A percentile compares a stretch with the other conserved stretches of the same genome.
These are phyloP conservation scores for Heliconius charithonia DNA, from an alignment of 2,888 invertebrate genomes.

Conservation along the genomic window DNA sequence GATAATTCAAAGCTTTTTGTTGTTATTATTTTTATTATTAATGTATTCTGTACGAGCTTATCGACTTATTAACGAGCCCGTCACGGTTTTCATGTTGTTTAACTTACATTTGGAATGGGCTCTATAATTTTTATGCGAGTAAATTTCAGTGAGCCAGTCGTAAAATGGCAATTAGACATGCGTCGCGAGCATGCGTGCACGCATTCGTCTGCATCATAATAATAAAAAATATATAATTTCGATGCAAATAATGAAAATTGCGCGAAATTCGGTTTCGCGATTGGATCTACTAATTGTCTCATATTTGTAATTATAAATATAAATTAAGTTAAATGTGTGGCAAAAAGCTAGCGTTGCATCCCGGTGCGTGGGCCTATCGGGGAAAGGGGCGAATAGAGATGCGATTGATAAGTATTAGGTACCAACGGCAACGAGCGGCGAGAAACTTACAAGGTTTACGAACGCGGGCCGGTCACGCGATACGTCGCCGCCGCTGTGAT, in stretches of 20 bases:
- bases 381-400: conserved; percentile 55
- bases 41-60: conserved; percentile 4
- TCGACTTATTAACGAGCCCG: conserved; percentile 22
- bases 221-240: conserved; percentile 65
- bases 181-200: conserved; percentile 74
- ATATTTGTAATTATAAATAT: conserved; percentile 58
- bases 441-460: conserved; percentile 55
- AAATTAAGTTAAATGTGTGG: conserved; percentile 43
- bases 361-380: conserved; percentile 53
- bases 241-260: conserved; percentile 77
- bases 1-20: conserved; percentile 20
- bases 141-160: conserved; percentile 32
- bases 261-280: conserved; percentile 65
- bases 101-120: conserved; percentile 6
- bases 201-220: conserved; percentile 58
- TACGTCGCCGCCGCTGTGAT: conserved; percentile 43
- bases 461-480: conserved; percentile 61
- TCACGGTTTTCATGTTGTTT: conserved; percentile 9
- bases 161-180: conserved; percentile 67
- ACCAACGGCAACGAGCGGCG: conserved; percentile 50
- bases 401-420: conserved; percentile 59
- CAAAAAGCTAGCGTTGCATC: conserved; percentile 76
- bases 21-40: conserved; percentile 9
- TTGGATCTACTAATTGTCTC: conserved; percentile 69
- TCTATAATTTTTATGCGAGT: conserved; percentile 25